Conservation (phyloP, 2,797 vertebrate species). For the Lithobates pipiens region DNA sequence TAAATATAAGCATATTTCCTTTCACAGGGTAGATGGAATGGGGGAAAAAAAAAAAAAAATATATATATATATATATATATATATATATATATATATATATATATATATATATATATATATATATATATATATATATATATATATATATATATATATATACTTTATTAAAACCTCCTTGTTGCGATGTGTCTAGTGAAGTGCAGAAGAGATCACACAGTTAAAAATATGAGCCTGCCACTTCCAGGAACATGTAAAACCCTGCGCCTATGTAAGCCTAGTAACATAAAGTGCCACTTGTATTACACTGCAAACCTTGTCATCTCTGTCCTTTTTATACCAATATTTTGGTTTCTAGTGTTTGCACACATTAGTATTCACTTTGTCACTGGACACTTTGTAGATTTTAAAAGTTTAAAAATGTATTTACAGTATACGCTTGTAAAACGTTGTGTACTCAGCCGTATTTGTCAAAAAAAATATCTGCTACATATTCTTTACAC, state of each 20-base stretch:
- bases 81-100: too few relatives aligned
- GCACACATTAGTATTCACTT: neutral
- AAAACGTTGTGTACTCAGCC: neutral
- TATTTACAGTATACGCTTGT: neutral
- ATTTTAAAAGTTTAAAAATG: neutral
- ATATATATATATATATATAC: too few relatives aligned
- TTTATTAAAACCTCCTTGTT: neutral
- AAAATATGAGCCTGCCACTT: neutral
- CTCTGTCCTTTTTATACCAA: conserved; percentile 3
- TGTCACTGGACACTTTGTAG: neutral
- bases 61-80: too few relatives aligned
- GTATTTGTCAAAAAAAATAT: too few relatives aligned
- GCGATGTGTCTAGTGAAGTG: neutral
- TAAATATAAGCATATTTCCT: too few relatives aligned
- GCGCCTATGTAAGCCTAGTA: neutral
- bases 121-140: too few relatives aligned
- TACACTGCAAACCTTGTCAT: neutral
- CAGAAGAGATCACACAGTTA: neutral
- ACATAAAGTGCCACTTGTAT: conserved; percentile 8
- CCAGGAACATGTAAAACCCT: neutral
- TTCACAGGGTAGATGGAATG: too few relatives aligned
- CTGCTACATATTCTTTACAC: too few relatives aligned
- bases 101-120: too few relatives aligned
- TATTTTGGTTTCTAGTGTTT: neutral
- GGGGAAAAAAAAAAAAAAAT: too few relatives aligned